Percentiles rank a stretch among this genome's conserved stretches.
Evolutionary conservation across 1,140 invertebrate species (phyloP).

Genomic region (Sarcophaga peregrina): DNA sequence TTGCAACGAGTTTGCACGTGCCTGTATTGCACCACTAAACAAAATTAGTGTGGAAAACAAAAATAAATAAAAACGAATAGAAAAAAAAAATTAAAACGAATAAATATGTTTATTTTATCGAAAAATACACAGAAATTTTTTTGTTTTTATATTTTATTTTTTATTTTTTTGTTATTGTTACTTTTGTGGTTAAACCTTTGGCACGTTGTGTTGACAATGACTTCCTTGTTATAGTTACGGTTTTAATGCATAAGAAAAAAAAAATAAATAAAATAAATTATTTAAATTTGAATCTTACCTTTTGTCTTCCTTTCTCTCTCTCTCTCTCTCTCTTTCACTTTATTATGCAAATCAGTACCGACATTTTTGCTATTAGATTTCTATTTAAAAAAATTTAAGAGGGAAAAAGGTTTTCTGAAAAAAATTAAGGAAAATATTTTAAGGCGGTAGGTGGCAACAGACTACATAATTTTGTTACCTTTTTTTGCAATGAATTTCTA

Average conservation of each 20-base stretch:
- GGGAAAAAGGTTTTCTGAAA: background rate
- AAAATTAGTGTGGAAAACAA: no score
- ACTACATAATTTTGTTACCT: background rate
- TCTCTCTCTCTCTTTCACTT: background rate
- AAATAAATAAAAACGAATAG: background rate
- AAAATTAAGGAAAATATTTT: background rate
- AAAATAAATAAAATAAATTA: background rate
- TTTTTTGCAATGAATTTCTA: background rate
- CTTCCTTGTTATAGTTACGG: conserved; percentile 31
- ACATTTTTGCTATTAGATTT: background rate
- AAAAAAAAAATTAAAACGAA: background rate
- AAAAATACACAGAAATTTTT: background rate
- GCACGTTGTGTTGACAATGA: conserved; percentile 35
- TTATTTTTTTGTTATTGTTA: background rate
- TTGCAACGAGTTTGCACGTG: conserved; percentile 3
- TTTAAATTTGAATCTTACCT: no score
- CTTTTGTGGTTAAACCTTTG: conserved; percentile 32
- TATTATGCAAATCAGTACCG: background rate
- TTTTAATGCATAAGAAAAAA: background rate
- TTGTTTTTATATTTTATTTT: background rate
- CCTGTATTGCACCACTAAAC: background rate
- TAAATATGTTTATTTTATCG: background rate
- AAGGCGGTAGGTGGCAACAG: background rate
- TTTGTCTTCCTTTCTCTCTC: no score
- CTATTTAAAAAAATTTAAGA: background rate